Base-by-base conservation (phyloP, 2,888 invertebrate species). In the Cephus pulcher region DNA sequence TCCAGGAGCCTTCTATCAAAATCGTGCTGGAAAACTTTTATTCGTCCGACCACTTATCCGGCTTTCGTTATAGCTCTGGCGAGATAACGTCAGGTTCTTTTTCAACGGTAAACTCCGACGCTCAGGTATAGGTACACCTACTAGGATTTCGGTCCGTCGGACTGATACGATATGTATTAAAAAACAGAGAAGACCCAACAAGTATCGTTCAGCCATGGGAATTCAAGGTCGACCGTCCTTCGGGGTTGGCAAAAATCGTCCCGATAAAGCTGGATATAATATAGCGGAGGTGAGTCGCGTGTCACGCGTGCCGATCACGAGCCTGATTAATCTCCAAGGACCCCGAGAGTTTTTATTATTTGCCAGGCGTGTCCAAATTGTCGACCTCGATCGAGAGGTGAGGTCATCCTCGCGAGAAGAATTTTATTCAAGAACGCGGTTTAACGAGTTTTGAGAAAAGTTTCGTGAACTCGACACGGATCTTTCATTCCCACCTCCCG, bases 391-490 rank as follows among this genome's bases (percentile, higher is more conserved):
- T 56, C 15, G 56, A 9, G 56, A 56, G 23, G 9, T 23, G 40
- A 56, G 40, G 56, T 56, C 56, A 56, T 23, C 56, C 56, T 56
- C 23, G 23, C 23, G 9, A 56, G 56, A 9, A 56, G 15, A 9
- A 23, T 56, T 23, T 56, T 23, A 15, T 56, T 23, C 2, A 6
- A 56, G 23, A 15, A 56, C 23, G 23, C 23, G 56, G 3, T 3
- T 84, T 90, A 91, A 87, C 86, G 90, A 86, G 84, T 84, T 83
- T 32, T 84, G 80, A 84, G 85, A 86, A 86, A 88, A 88, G 86
- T 89, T 90, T 90, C 88, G 87, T 88, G 90, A 89, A 90, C 89
- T 87, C 88, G 12, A 30, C 30, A 30, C 32, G 71, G 11, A 9
- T 30, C 71, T 35, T 34, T 77, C 73, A 32, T 56, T 34, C 34